phyloP scores from a whole-genome alignment of 1,140 invertebrate genomes.

The Coptotermes formosanus region DNA sequence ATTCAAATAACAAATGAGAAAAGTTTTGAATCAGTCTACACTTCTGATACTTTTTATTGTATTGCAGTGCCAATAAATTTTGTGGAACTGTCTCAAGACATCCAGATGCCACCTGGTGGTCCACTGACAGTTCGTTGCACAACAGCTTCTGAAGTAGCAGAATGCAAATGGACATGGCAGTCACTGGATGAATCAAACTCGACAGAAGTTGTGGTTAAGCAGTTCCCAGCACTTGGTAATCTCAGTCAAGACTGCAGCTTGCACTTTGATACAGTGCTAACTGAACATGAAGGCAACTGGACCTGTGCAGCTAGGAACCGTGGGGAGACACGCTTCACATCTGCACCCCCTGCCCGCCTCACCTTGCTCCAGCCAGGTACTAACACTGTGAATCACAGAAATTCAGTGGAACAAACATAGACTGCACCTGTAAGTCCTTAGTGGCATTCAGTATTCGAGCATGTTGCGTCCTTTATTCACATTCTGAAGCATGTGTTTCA shows the following conservation, averaged over 20 bases:
- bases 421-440: too few species aligned
- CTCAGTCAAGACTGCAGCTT: constrained; percentile 49
- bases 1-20: too few species aligned
- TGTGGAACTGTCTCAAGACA: constrained; percentile 48
- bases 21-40: too few species aligned
- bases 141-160: constrained; percentile 46
- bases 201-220: constrained; percentile 49
- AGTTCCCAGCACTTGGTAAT: constrained; percentile 45
- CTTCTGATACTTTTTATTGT: not conserved
- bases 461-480: too few species aligned
- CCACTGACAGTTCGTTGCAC: constrained; percentile 47
- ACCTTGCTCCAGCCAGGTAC: constrained; percentile 51
- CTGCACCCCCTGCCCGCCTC: constrained; percentile 50
- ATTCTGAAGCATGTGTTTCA: not conserved
- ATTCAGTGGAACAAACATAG: too few species aligned
- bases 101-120: constrained; percentile 48
- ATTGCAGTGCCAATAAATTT: constrained; percentile 45
- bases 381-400: not conserved
- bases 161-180: constrained; percentile 50
- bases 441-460: too few species aligned
- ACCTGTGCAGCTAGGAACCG: constrained; percentile 47
- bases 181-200: constrained; percentile 44
- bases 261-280: constrained; percentile 45
- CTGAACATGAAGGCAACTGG: constrained; percentile 48
- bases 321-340: constrained; percentile 45